Evolutionary conservation across 2,888 invertebrate genomes (phyloP).

Genomic region (Clostera curtula): DNA sequence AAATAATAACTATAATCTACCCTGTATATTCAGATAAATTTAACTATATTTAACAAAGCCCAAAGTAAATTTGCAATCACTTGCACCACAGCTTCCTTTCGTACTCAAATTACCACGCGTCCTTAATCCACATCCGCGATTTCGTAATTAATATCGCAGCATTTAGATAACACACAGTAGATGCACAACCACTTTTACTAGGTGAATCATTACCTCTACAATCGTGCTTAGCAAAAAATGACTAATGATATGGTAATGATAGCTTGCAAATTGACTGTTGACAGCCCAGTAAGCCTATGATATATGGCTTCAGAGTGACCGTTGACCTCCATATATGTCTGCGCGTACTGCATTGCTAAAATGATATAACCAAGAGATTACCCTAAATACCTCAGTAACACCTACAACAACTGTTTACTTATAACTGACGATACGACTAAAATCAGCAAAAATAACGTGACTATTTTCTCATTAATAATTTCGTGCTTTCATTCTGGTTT

Average conservation of each 20-base stretch:
- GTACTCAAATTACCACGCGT: too few species aligned
- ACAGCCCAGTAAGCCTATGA: constrained; percentile 21
- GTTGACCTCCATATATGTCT: constrained; percentile 25
- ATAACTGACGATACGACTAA: too few species aligned
- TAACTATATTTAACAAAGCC: too few species aligned
- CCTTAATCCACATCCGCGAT: too few species aligned
- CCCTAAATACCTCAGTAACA: constrained; percentile 35
- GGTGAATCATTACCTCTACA: constrained; percentile 4
- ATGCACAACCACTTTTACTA: constrained; percentile 1
- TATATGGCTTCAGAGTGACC: constrained; percentile 22
- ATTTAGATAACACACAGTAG: not conserved
- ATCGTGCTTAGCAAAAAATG: constrained; percentile 1
- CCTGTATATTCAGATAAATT: too few species aligned
- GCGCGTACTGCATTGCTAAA: constrained; percentile 21
- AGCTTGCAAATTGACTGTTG: constrained; percentile 29
- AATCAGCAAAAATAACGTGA: too few species aligned
- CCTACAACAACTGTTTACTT: constrained; percentile 11
- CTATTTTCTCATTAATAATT: too few species aligned
- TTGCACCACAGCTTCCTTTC: too few species aligned
- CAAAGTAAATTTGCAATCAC: too few species aligned
- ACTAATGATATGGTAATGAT: constrained; percentile 21
- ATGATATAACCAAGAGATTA: constrained; percentile 39
- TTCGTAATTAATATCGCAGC: constrained; percentile 2
- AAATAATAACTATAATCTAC: too few species aligned
- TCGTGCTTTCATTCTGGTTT: too few species aligned